Evolutionary conservation across 2,888 invertebrate species (phyloP).

Genomic region (Amphipoea oculea): DNA sequence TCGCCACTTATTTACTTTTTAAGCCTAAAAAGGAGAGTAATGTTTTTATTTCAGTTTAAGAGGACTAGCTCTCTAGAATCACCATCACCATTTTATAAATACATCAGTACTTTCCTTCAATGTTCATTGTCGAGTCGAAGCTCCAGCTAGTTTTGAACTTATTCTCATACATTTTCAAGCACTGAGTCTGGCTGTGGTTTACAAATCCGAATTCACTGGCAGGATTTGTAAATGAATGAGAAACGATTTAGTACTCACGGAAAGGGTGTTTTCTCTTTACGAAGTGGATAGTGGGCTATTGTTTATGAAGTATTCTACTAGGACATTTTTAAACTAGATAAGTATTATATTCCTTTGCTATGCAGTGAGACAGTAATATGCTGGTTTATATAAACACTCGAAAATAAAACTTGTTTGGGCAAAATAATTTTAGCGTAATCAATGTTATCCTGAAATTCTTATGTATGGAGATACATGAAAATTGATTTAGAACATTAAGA

Average conservation of each 20-base stretch:
- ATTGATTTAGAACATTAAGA: background rate
- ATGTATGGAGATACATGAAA: background rate
- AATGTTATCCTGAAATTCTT: background rate
- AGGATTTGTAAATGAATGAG: constrained; percentile 28
- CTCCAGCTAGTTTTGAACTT: constrained; percentile 13
- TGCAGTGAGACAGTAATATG: no score
- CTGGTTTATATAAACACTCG: no score
- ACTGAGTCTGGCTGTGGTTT: constrained; percentile 15
- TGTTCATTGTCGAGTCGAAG: constrained; percentile 2
- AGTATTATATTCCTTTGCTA: no score
- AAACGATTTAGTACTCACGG: constrained; percentile 5
- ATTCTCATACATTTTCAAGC: constrained; percentile 32
- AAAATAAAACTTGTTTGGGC: background rate
- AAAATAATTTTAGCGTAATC: background rate
- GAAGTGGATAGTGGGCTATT: background rate
- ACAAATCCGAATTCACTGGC: constrained; percentile 18
- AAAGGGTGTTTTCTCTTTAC: background rate
- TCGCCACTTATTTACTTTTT: background rate
- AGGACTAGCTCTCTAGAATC: constrained; percentile 4
- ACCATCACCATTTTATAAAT: constrained; percentile 22
- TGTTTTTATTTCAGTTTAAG: background rate
- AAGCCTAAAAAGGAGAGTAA: background rate
- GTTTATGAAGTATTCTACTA: background rate
- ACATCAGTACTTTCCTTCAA: background rate
- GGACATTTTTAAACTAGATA: background rate